phyloP scores from a whole-genome alignment of 2,113 vertebrate genomes.

The Chunga burmeisteri region DNA sequence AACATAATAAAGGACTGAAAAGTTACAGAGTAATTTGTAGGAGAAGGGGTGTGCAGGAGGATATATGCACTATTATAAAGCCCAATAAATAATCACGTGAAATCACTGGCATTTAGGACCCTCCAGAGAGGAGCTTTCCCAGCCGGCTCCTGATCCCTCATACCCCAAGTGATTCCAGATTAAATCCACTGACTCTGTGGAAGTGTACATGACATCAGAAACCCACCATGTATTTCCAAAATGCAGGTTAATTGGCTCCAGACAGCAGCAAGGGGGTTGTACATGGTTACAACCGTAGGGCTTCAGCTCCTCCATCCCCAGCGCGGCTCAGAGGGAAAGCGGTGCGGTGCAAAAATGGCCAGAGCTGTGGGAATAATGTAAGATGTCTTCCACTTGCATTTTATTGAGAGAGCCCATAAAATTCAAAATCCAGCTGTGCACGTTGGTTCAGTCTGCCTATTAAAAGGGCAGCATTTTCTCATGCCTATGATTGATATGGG shows the following conservation, averaged over 20 bases:
- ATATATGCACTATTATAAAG: conserved; percentile 22
- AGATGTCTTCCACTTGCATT: conserved; percentile 19
- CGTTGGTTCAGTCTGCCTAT: not conserved
- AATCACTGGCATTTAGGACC: conserved; percentile 51
- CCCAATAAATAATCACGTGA: conserved; percentile 57
- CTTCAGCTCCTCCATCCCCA: not conserved
- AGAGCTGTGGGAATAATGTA: conserved; percentile 18
- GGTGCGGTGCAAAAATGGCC: not conserved
- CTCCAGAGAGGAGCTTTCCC: conserved; percentile 44
- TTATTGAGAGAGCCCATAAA: conserved; percentile 24
- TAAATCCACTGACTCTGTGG: conserved; percentile 30
- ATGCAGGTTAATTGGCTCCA: not conserved
- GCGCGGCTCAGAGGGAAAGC: not conserved
- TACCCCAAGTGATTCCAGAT: conserved; percentile 49
- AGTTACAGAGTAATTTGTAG: conserved; percentile 37
- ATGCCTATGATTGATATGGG: conserved; percentile 9
- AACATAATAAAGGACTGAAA: conserved; percentile 6
- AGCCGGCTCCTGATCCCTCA: conserved; percentile 1
- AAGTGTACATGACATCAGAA: conserved; percentile 25
- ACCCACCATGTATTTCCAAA: not conserved
- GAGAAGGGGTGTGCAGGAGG: not conserved
- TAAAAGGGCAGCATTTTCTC: not conserved
- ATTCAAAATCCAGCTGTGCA: conserved; percentile 38
- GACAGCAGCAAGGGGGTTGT: not conserved
- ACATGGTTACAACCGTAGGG: not conserved